Base-by-base conservation (phyloP, 2,113 vertebrate genomes). In the Petrocephalus zakoni region DNA sequence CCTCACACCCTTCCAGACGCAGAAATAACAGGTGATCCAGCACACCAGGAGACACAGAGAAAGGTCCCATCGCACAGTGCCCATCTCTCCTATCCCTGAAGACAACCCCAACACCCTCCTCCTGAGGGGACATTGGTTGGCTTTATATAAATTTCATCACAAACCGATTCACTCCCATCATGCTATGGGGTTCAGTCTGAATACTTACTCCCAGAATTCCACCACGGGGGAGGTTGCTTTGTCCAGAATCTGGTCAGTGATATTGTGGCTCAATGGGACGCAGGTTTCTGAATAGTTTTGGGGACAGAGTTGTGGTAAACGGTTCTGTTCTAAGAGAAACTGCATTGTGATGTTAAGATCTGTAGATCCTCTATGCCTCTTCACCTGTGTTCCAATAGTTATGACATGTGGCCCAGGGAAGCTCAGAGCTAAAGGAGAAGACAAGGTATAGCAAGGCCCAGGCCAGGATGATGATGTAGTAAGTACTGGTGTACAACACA, bases 141-240 rank as follows among this genome's bases (percentile, higher is more conserved):
- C 13, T 19, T 17, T 7, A 25, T 85, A 17, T 25, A 15, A 7
- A 13, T 11, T 53, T 34, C 22, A 13, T n/a, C 49, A 22, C 46
- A 83, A 55, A 11, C 29, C 55, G 11, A 53, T 85, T 83, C 2
- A 83, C 10, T 83, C 75, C 29, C 37, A 49, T 6, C 51, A 53
- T 29, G n/a, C 13, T 53, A n/a, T 85, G 56, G 86, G 47, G 37
- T 87, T 87, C 25, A 72, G 46, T 83, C 81, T 53, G 8, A 51
- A 55, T 72, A 98, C 98, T 68, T 96, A 99, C 98, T 99, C 98
- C 98, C 98, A 99, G 94, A 98, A 99, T 90, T 99, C 97, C 85
- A 96, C 93, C 91, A 98, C 95, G 3, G 98, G 95, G 1, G 97
- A 98, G 2, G 96, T 95, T 89, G 93, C 90, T 2, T 96, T 96